Conservation (phyloP, 1,140 invertebrate genomes). For the Drosophila mauritiana region DNA sequence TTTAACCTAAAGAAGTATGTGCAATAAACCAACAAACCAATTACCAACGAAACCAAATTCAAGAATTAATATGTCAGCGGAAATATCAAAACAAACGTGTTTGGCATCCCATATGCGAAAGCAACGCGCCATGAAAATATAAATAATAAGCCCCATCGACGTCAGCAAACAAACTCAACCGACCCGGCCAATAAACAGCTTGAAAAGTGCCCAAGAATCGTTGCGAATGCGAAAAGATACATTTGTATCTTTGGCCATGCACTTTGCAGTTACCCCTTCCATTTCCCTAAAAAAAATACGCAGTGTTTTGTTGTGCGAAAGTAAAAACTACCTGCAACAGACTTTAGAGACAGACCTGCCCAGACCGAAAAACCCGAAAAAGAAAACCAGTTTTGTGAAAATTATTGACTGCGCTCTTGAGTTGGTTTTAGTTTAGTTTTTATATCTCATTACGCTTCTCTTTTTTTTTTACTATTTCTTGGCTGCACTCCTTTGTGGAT, state of each 20-base stretch:
- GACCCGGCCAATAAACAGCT: conserved; percentile 38
- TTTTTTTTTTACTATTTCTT: conserved; percentile 27
- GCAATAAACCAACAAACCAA: conserved; percentile 6
- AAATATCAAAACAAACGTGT: conserved; percentile 80
- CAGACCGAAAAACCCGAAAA: conserved; percentile 40
- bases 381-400: conserved; percentile 79
- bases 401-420: conserved; percentile 65
- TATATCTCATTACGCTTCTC: conserved; percentile 26
- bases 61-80: conserved; percentile 66
- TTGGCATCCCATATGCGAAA: conserved; percentile 63
- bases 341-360: conserved; percentile 56
- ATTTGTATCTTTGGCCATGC: conserved; percentile 68
- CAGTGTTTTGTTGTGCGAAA: conserved; percentile 71
- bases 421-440: conserved; percentile 39
- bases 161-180: conserved; percentile 50
- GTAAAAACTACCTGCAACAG: conserved; percentile 80
- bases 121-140: conserved; percentile 63
- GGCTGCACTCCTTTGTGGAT: conserved; percentile 21
- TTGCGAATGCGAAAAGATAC: conserved; percentile 61
- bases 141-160: conserved; percentile 34
- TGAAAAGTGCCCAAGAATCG: conserved; percentile 40
- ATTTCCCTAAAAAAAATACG: conserved; percentile 4
- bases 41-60: conserved; percentile 33
- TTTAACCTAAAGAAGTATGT: conserved; percentile 63
- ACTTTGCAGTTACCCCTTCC: conserved; percentile 41